phyloP scores from a whole-genome alignment of 2,888 invertebrate genomes.

The Tetranychus truncatus region DNA sequence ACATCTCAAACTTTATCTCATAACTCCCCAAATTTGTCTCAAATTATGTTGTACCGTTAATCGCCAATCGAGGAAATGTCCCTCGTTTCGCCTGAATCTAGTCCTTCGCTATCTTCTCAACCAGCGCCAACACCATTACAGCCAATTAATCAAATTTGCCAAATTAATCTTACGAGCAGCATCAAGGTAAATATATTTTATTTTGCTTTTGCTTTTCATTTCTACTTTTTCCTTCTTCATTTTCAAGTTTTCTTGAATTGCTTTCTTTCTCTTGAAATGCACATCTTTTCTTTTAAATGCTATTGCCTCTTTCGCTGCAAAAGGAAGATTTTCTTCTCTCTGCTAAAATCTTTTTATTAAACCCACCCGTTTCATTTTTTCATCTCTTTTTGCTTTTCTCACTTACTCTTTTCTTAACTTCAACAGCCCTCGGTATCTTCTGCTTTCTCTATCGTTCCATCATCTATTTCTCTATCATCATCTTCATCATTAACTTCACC shows the following conservation, averaged over 20 bases:
- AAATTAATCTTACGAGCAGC: background rate
- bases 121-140: background rate
- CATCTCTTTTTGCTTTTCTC: background rate
- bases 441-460: background rate
- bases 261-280: background rate
- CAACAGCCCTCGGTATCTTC: background rate
- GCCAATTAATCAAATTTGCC: background rate
- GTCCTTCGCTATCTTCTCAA: background rate
- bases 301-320: background rate
- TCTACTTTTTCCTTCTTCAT: background rate
- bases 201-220: background rate
- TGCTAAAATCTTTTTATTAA: background rate
- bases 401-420: background rate
- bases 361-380: background rate
- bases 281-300: background rate
- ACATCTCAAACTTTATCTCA: background rate
- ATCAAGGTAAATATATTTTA: background rate
- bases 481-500: background rate
- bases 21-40: background rate
- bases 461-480: background rate
- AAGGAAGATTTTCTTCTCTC: background rate
- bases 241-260: background rate
- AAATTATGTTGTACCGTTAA: background rate
- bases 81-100: background rate
- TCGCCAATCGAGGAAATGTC: background rate